Evolutionary conservation across 2,113 vertebrate genomes (phyloP).

Genomic region (Siniperca chuatsi): DNA sequence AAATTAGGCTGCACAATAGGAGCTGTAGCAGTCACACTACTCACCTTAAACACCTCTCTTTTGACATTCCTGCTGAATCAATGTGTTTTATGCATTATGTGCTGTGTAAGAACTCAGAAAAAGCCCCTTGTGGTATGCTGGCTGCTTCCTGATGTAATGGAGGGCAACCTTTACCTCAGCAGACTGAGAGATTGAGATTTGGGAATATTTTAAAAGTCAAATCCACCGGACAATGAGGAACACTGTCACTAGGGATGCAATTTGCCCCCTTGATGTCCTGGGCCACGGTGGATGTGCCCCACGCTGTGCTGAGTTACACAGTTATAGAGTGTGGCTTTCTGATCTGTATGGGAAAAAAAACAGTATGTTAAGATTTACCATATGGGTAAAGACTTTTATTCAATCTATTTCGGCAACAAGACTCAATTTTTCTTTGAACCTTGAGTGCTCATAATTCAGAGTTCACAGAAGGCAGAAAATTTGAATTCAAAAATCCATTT

Average conservation of each 20-base stretch:
- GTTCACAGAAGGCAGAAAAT: neutral
- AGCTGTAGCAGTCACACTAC: constrained; percentile 54
- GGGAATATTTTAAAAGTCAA: constrained; percentile 52
- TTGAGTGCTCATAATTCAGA: neutral
- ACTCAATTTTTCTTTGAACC: neutral
- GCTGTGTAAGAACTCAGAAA: constrained; percentile 56
- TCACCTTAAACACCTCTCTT: constrained; percentile 65
- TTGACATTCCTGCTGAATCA: constrained; percentile 74
- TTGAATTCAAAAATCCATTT: neutral
- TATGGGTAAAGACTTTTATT: neutral
- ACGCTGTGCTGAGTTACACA: constrained; percentile 27
- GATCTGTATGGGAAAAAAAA: constrained; percentile 3
- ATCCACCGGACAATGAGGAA: constrained; percentile 54
- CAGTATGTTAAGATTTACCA: neutral
- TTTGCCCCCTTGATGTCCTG: constrained; percentile 31
- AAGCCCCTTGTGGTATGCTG: constrained; percentile 51
- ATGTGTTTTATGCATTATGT: constrained; percentile 52
- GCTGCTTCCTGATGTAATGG: constrained; percentile 71
- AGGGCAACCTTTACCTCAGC: constrained; percentile 68
- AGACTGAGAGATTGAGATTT: constrained; percentile 40
- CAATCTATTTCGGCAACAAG: constrained; percentile 18
- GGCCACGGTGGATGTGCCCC: constrained; percentile 3
- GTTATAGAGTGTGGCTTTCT: constrained; percentile 1
- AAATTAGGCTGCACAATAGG: constrained; percentile 49
- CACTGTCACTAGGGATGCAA: constrained; percentile 37